phyloP scores from a whole-genome alignment of 2,113 vertebrate genomes.

The Rhea pennata region DNA sequence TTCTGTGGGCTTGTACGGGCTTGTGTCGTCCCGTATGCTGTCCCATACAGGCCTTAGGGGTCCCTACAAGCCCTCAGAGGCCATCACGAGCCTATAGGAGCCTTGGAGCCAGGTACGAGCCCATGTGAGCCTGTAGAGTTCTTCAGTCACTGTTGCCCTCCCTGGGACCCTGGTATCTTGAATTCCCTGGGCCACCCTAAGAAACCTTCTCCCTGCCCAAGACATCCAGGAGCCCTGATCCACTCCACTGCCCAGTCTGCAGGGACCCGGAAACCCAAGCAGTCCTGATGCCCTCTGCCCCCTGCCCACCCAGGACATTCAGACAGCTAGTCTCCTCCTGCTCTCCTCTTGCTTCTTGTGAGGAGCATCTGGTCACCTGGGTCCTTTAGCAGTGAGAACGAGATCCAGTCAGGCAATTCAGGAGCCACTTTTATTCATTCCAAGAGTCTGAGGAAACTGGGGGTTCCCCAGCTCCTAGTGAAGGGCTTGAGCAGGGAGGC shows the following conservation, averaged over 20 bases:
- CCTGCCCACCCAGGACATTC: neutral
- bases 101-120: too few species aligned
- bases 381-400: neutral
- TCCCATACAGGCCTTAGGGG: too few species aligned
- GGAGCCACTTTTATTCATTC: slow-evolving; percentile 43
- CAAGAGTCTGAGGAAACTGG: accelerated
- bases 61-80: too few species aligned
- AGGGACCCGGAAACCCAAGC: neutral
- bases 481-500: neutral
- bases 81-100: too few species aligned
- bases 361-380: neutral
- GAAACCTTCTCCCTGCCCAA: accelerated
- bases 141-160: too few species aligned
- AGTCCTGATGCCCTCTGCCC: neutral
- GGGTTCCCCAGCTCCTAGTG: neutral
- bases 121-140: too few species aligned
- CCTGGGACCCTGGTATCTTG: too few species aligned
- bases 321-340: neutral
- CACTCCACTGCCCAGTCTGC: neutral
- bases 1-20: too few species aligned
- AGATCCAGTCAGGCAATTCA: neutral
- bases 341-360: neutral
- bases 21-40: too few species aligned
- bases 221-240: neutral
- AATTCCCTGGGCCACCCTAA: too few species aligned